Conservation (phyloP, 2,888 invertebrate genomes). For the Himalopsyche tibetana region DNA sequence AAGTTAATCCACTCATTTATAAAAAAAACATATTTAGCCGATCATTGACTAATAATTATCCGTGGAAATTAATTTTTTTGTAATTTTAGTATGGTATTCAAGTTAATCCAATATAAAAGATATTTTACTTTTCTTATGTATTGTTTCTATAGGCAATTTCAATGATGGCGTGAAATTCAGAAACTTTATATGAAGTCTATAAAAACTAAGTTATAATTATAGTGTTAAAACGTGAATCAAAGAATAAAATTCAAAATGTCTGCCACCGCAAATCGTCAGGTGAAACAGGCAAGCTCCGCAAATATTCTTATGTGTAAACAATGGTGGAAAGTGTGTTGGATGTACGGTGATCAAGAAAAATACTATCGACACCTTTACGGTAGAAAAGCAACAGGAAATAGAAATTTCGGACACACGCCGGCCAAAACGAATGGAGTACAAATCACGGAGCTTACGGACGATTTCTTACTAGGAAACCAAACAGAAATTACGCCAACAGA, state of each 20-base stretch:
- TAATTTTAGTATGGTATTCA: no score
- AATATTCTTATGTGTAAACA: constrained; percentile 90
- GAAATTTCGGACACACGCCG: constrained; percentile 71
- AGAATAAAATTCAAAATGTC: constrained; percentile 70
- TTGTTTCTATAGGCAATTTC: no score
- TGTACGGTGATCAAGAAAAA: constrained; percentile 90
- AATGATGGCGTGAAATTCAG: no score
- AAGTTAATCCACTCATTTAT: no score
- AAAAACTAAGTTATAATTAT: no score
- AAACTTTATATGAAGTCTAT: no score
- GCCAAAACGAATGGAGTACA: constrained; percentile 75
- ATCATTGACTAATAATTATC: no score
- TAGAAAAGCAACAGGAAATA: constrained; percentile 73
- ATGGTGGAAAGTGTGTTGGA: constrained; percentile 94
- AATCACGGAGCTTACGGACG: constrained; percentile 75
- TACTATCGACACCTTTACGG: constrained; percentile 90
- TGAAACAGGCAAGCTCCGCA: constrained; percentile 78
- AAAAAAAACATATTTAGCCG: no score
- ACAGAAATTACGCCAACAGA: constrained; percentile 48
- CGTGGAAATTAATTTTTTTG: no score
- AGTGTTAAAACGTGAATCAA: background rate
- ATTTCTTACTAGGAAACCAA: constrained; percentile 71
- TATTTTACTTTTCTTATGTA: no score
- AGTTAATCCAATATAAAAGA: no score
- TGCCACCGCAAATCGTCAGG: constrained; percentile 75